Evolutionary conservation across 2,888 invertebrate species (phyloP).

Genomic region (Athrips mouffetella): DNA sequence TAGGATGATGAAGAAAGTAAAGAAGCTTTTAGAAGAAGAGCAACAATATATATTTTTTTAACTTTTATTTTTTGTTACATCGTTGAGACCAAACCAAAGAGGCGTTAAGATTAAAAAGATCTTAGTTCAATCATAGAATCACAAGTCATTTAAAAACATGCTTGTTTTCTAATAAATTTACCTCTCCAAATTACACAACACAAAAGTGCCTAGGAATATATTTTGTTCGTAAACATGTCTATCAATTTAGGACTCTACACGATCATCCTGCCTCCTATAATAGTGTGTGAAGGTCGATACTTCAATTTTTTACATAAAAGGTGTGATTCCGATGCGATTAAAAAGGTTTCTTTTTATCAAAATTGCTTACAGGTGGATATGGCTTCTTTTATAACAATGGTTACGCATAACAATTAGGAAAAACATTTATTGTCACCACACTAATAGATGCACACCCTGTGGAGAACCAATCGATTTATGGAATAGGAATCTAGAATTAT

Average conservation of each 20-base stretch:
- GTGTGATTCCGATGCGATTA: slow-evolving; percentile 71
- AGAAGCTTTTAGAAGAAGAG: no score
- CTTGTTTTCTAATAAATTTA: no score
- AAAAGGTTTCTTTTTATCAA: slow-evolving; percentile 46
- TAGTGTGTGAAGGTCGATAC: slow-evolving; percentile 57
- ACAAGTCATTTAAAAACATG: no score
- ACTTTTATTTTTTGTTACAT: no score
- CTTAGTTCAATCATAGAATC: no score
- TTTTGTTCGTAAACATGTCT: slow-evolving; percentile 28
- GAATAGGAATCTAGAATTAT: not conserved
- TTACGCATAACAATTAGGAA: slow-evolving; percentile 28
- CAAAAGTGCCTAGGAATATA: no score
- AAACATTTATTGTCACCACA: slow-evolving; percentile 14
- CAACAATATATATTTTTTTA: no score
- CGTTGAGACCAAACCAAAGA: no score
- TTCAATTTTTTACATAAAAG: slow-evolving; percentile 68
- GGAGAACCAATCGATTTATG: slow-evolving; percentile 1
- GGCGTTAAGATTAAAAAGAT: no score
- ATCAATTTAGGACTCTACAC: slow-evolving; percentile 28
- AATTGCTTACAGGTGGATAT: slow-evolving; percentile 46
- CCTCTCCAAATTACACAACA: no score
- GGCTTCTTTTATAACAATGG: slow-evolving; percentile 18
- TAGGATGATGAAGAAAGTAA: slow-evolving; percentile 11
- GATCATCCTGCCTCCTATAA: slow-evolving; percentile 25
- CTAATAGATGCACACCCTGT: slow-evolving; percentile 2